These are phyloP conservation scores for Theropithecus gelada DNA, from an alignment of 2,113 vertebrate species.

Conservation along the genomic window DNA sequence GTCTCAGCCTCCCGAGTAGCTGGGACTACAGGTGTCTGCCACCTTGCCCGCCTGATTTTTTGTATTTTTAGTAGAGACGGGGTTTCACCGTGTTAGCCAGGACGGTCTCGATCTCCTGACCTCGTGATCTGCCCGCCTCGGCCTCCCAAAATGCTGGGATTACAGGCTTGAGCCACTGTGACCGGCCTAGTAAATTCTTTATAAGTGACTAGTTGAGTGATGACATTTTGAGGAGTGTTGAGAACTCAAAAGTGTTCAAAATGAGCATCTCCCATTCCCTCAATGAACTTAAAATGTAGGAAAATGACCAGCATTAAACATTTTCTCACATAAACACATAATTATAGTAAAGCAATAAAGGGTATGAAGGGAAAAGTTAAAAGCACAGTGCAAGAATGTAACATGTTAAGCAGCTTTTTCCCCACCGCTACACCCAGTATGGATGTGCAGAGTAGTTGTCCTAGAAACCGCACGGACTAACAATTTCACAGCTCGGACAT, in stretches of 20 bases:
- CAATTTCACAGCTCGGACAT: neutral
- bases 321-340: neutral
- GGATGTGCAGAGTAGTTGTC: neutral
- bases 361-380: neutral
- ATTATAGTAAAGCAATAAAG: neutral
- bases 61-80: no score
- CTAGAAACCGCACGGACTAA: neutral
- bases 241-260: neutral
- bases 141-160: no score
- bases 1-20: no score
- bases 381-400: neutral
- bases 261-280: neutral
- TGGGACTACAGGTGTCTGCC: no score
- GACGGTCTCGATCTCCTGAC: no score
- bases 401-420: neutral
- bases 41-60: no score
- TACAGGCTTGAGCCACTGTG: no score
- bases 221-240: neutral
- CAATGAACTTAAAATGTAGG: neutral
- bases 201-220: neutral
- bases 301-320: neutral
- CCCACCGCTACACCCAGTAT: no score
- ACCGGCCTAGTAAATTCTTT: neutral
- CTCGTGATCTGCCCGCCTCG: no score
- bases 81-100: no score